Percentiles rank a stretch among this genome's conserved stretches.
These are phyloP conservation scores for Microctonus hyperodae DNA, from an alignment of 2,888 invertebrate species.

Conservation along the genomic window DNA sequence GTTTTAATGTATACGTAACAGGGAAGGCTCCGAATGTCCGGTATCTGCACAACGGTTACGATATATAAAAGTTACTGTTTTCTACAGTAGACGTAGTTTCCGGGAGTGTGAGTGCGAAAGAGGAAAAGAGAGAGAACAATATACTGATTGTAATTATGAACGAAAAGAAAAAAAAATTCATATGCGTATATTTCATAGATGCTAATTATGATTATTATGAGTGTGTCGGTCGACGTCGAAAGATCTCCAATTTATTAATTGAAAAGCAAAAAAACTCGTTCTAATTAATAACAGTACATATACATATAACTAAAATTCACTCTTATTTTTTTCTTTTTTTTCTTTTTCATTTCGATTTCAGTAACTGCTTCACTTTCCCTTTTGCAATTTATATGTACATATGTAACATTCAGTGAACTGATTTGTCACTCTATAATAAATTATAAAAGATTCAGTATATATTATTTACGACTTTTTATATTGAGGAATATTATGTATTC, in stretches of 20 bases:
- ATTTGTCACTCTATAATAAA: neutral
- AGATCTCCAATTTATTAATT: neutral
- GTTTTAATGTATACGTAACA: neutral
- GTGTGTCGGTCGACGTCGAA: neutral
- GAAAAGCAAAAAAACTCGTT: neutral
- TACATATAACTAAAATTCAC: neutral
- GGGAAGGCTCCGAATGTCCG: neutral
- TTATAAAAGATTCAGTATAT: neutral
- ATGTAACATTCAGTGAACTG: neutral
- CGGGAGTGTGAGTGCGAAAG: neutral
- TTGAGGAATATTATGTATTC: neutral
- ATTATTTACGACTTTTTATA: neutral
- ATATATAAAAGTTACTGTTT: neutral
- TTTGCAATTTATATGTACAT: neutral
- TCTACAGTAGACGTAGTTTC: slow-evolving; percentile 26
- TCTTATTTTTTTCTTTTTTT: neutral
- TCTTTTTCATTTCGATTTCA: neutral
- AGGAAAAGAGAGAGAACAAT: neutral
- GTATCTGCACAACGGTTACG: neutral
- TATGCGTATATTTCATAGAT: neutral
- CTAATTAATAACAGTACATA: neutral
- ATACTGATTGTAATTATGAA: neutral
- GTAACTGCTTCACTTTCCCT: neutral
- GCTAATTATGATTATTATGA: neutral
- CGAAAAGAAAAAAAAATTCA: neutral